Evolutionary conservation across 2,113 vertebrate species (phyloP), one percentile per base, ranked within the genome.

Genomic region (Hemiprocne comata): DNA sequence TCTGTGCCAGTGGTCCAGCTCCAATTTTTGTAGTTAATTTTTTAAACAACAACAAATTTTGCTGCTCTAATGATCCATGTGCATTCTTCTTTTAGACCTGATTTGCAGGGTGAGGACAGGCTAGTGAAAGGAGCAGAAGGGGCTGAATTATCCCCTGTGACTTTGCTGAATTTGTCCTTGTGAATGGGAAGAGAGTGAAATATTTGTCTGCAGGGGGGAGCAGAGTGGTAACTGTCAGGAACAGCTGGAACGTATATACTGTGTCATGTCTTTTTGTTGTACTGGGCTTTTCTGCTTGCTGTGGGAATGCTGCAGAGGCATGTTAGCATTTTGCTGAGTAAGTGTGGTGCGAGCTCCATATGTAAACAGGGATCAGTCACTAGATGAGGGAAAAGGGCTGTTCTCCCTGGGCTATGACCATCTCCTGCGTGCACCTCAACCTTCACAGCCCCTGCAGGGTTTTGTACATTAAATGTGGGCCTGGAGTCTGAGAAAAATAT

Each of bases 281-380:
- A 42, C 76, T 64, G 75, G 55, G 76, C 69, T 96, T 89, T 90
- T 90, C 91, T 92, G 91, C 88, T 74, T 48, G 89, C 96, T 94
- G 79, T 75, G 93, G 85, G 96, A 97, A 93, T 70, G 83, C 90
- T 93, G 92, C 90, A 94, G 85, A 94, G 83, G 87, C 92, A 77
- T n/a, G 87, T 83, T 33, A 92, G 89, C 72, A 44, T 97, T 97
- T 93, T 96, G 96, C 96, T 96, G 96, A 96, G 91, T 95, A 96
- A 97, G 96, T 71, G 93, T 85, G 86, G 33, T 87, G 89, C 1
- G 13, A 96, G 86, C 54, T 94, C 88, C 61, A 8, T 85, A 15
- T 85, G 66, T 94, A 97, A 96, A 96, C 94, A 96, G 70, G 83
- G 83, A 90, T 92, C 87, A 89, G 87, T 85, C 48, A 67, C 62